Conservation (phyloP, 2,797 vertebrate species). For the Orestias chungarensis region DNA sequence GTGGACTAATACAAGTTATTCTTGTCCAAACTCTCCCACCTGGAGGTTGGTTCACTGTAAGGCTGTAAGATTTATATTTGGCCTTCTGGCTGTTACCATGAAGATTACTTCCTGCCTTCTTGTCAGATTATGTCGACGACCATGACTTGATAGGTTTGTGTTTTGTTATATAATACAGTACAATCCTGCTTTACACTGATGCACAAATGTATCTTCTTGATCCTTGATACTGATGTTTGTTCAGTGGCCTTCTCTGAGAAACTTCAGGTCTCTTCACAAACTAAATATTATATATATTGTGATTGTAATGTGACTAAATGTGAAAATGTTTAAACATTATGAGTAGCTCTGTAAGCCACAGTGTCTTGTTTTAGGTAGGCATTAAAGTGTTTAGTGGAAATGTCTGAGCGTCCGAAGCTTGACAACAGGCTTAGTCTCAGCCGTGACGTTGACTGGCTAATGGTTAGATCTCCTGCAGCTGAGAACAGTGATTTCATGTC, state of each 20-base stretch:
- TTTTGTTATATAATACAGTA: not conserved
- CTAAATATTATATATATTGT: not conserved
- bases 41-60: too few species aligned
- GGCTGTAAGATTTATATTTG: too few species aligned
- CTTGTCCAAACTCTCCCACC: too few species aligned
- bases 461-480: not conserved
- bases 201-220: not conserved
- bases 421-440: not conserved
- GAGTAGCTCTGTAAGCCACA: not conserved
- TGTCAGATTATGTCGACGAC: too few species aligned
- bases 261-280: not conserved
- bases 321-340: not conserved
- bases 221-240: not conserved
- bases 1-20: too few species aligned
- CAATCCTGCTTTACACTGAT: not conserved
- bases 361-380: not conserved
- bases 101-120: too few species aligned
- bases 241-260: not conserved
- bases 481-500: slow-evolving; percentile 2
- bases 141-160: too few species aligned
- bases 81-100: too few species aligned
- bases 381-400: not conserved
- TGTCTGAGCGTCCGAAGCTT: not conserved
- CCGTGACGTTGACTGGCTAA: not conserved
- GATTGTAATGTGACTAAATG: not conserved